Percentiles rank a stretch among this genome's conserved stretches.
Evolutionary conservation across 2,888 invertebrate genomes (phyloP).

Genomic region (Polylopha cassiicola): DNA sequence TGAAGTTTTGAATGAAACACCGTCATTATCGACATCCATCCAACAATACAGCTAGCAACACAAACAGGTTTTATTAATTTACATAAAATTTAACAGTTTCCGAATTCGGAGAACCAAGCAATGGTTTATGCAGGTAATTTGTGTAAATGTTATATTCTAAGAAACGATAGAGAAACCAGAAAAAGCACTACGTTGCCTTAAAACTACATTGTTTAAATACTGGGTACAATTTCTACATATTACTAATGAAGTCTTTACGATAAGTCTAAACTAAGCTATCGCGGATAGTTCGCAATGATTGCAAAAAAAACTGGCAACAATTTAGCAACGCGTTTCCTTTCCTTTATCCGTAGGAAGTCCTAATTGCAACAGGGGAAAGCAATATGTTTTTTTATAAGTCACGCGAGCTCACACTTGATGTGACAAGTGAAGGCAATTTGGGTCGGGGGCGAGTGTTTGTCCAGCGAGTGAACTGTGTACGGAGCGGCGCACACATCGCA

Average conservation of each 20-base stretch:
- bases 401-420: conserved; percentile 39
- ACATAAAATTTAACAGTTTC: conserved; percentile 12
- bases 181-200: too few relatives aligned
- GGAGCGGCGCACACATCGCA: conserved; percentile 30
- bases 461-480: conserved; percentile 31
- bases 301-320: neutral
- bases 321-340: conserved; percentile 4
- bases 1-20: too few relatives aligned
- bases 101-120: conserved; percentile 12
- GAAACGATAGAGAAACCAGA: too few relatives aligned
- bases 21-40: too few relatives aligned
- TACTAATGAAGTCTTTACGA: conserved; percentile 8
- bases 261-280: conserved; percentile 8
- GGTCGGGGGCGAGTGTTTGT: conserved; percentile 53
- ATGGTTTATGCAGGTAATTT: too few relatives aligned
- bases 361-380: conserved; percentile 47
- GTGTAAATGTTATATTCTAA: too few relatives aligned
- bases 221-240: too few relatives aligned
- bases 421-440: conserved; percentile 58
- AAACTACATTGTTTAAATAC: too few relatives aligned
- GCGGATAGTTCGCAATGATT: conserved; percentile 1
- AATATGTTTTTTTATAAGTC: conserved; percentile 47
- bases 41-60: too few relatives aligned
- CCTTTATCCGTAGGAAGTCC: conserved; percentile 15
- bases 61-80: conserved; percentile 7